Base-by-base conservation (phyloP, 2,888 invertebrate species). In the Galeopsomyia nigrocyanea region DNA sequence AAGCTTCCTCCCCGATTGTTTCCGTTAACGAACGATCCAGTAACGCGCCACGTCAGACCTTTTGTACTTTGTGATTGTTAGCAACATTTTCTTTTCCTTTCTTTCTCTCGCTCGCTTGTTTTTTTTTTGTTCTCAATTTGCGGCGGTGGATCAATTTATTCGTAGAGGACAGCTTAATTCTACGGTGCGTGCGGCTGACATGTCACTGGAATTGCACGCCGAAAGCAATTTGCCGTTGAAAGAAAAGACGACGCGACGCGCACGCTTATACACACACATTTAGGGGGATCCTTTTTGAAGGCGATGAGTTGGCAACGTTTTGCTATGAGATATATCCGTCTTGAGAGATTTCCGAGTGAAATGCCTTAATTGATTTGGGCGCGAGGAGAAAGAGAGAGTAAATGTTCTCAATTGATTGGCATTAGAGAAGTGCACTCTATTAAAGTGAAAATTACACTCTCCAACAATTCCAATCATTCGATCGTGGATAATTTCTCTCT, bases 61-160 rank as follows among this genome's bases (percentile, higher is more conserved):
- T 17, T 17, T 65, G 39, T 21, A 26, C 65, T 17, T 31, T 56
- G 26, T 39, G 53, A 53, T 64, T 50, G 19, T 50, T 53, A 55
- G 55, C 17, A 16, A 56, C 22, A 22, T 19, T 21, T 21, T 22
- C 56, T 21, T 31, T 17, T 31, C 56, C 56, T 56, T 1, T 16
- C 31, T 21, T 14, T 22, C 16, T 56, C 9, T n/a, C 31, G 16
- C 16, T 56, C 31, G 14, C 9, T 56, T 13, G 1, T 39, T 3
- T 13, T 10, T 39, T 7, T 39, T 39, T 39, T 39, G 13, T 39
- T 39, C 26, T 26, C 26, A 5, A 39, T 39, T 39, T 39, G 13
- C 39, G 7, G 22, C 22, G 22, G 56, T 56, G 13, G 22, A 26
- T 56, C 17, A 26, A 56, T 56, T 26, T 14, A 21, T 56, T 56